Conservation (phyloP, 2,888 invertebrate species). For the Drosophila pseudotakahashii region DNA sequence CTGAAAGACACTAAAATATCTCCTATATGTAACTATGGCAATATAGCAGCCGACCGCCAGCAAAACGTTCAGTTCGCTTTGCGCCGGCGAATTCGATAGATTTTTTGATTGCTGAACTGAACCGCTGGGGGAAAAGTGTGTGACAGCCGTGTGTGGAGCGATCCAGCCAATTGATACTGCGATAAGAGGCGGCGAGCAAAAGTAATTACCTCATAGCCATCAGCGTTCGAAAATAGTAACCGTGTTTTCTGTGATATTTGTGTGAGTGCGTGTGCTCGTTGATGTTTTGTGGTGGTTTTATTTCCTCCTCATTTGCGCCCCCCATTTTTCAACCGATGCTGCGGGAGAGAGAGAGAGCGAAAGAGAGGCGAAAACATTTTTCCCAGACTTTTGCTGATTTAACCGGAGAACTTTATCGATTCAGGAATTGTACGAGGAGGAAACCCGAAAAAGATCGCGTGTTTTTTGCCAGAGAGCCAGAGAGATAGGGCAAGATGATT, state of each 20-base stretch:
- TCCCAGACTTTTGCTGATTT: slow-evolving; percentile 55
- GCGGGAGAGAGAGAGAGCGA: neutral
- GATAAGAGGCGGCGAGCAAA: slow-evolving; percentile 40
- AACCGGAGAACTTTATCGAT: slow-evolving; percentile 65
- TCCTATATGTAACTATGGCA: neutral
- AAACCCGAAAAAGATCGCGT: slow-evolving; percentile 55
- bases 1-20: neutral
- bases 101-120: slow-evolving; percentile 33
- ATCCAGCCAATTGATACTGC: slow-evolving; percentile 48
- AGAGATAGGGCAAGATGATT: slow-evolving; percentile 11
- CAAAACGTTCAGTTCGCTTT: slow-evolving; percentile 16
- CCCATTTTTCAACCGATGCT: slow-evolving; percentile 25
- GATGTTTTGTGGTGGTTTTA: slow-evolving; percentile 50
- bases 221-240: slow-evolving; percentile 35
- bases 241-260: slow-evolving; percentile 32
- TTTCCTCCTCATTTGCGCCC: slow-evolving; percentile 11
- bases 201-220: slow-evolving; percentile 59
- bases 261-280: slow-evolving; percentile 38
- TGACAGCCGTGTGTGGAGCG: slow-evolving; percentile 40
- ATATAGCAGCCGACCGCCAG: slow-evolving; percentile 2
- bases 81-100: slow-evolving; percentile 37
- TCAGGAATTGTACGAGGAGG: neutral
- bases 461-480: slow-evolving; percentile 38
- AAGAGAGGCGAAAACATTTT: slow-evolving; percentile 12
- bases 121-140: slow-evolving; percentile 49